Evolutionary conservation across 2,888 invertebrate genomes (phyloP), one percentile per base, ranked within the genome.

Genomic region (Brachyptera risi): DNA sequence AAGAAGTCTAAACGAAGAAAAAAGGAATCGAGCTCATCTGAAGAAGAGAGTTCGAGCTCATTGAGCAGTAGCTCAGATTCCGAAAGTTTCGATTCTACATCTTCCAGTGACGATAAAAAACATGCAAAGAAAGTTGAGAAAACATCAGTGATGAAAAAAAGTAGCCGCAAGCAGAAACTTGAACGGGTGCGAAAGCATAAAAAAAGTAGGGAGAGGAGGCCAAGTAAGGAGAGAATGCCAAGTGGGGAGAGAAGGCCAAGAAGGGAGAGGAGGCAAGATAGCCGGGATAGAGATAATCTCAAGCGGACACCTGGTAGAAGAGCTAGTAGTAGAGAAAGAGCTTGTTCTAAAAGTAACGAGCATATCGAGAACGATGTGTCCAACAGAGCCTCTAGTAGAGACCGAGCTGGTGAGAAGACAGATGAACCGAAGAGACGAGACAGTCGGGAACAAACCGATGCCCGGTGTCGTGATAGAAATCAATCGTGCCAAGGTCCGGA

Each of bases 31-130:
- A 56, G 56, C 27, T 58, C 56, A 21, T 51, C 58, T 59, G 56
- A 65, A 51, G 62, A 51, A 5, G 59, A 61, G 13, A 59, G 61
- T 26, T 61, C 63, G 11, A 56, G 56, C 17, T 61, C 63, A 26
- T 60, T 38, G 9, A 56, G 44, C 7, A 51, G 50, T 51, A 51
- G 50, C 27, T 27, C 50, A 42, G 59, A 42, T 11, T 62, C 62
- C 27, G 59, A 59, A 37, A 60, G 60, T 21, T 24, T 47, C n/a
- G 61, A 61, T 24, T 51, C 61, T 17, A 61, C 59, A 2, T 61
- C 61, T 5, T 49, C 63, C 1, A 57, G 50, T 37, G 31, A 40
- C 26, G 42, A 44, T 13, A 11, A 11, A 42, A 19, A n/a, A n/a
- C n/a, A n/a, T n/a, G n/a, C n/a, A n/a, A n/a, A n/a, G n/a, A n/a